Conservation (phyloP, 2,888 invertebrate species). For the Cepaea hortensis region DNA sequence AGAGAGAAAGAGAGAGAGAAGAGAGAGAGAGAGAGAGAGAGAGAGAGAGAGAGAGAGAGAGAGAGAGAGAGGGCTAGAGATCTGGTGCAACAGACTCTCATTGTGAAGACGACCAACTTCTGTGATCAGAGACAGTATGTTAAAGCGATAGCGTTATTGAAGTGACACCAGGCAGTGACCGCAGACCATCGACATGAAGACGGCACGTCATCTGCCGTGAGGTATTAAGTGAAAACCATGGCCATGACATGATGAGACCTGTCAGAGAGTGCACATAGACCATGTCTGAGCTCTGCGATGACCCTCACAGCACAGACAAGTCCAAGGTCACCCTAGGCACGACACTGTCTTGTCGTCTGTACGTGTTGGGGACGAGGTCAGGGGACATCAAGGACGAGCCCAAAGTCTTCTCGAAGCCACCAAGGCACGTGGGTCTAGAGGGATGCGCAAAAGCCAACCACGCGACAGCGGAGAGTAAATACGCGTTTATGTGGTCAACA, state of each 20-base stretch:
- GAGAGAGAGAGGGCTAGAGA: neutral
- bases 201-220: no score
- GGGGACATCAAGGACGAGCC: neutral
- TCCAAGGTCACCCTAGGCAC: no score
- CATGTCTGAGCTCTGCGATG: no score
- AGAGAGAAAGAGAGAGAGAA: no score
- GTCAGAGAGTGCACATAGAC: no score
- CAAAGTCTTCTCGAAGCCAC: neutral
- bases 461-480: neutral
- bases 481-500: neutral
- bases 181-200: no score
- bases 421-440: neutral
- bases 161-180: no score
- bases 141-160: no score
- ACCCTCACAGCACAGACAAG: no score
- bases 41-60: neutral
- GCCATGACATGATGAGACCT: no score
- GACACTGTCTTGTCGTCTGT: neutral
- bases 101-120: neutral
- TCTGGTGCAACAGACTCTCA: neutral
- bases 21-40: neutral
- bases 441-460: neutral
- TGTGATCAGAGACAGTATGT: neutral
- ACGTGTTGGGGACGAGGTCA: neutral
- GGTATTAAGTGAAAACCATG: no score